Evolutionary conservation across 2,113 vertebrate genomes (phyloP).

Genomic region (Dipodomys stephensi): DNA sequence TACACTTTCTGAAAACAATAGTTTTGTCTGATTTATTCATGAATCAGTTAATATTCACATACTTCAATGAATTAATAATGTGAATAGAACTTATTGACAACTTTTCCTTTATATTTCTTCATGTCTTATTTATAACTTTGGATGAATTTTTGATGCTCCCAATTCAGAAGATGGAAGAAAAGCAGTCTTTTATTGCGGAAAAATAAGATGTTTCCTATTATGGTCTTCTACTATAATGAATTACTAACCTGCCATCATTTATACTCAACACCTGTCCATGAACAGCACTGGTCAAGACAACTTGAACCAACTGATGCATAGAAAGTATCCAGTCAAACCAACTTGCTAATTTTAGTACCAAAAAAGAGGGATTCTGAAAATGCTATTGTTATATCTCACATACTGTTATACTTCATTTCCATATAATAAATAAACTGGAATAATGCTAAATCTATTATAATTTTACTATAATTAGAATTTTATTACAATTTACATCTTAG

Average conservation of each 20-base stretch:
- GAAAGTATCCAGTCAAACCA: background rate
- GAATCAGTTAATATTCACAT: background rate
- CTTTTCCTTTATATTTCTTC: background rate
- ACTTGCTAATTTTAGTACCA: background rate
- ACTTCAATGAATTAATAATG: background rate
- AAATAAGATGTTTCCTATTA: background rate
- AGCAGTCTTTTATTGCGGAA: background rate
- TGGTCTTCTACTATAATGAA: too few species aligned
- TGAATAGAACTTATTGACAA: background rate
- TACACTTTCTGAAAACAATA: background rate
- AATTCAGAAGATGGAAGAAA: background rate
- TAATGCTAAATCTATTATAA: background rate
- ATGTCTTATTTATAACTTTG: fast-evolving
- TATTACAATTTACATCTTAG: background rate
- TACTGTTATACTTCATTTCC: too few species aligned
- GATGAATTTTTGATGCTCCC: background rate
- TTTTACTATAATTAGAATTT: background rate
- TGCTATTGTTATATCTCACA: background rate
- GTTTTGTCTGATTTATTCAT: background rate
- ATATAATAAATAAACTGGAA: background rate
- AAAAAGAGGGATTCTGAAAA: background rate
- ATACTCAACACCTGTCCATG: background rate
- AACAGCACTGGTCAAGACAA: background rate
- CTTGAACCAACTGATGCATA: fast-evolving
- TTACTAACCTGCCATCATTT: background rate